A percentile compares a stretch with the other conserved stretches of the same genome.
Conservation (phyloP, 2,797 vertebrate genomes). For the Channa striata region DNA sequence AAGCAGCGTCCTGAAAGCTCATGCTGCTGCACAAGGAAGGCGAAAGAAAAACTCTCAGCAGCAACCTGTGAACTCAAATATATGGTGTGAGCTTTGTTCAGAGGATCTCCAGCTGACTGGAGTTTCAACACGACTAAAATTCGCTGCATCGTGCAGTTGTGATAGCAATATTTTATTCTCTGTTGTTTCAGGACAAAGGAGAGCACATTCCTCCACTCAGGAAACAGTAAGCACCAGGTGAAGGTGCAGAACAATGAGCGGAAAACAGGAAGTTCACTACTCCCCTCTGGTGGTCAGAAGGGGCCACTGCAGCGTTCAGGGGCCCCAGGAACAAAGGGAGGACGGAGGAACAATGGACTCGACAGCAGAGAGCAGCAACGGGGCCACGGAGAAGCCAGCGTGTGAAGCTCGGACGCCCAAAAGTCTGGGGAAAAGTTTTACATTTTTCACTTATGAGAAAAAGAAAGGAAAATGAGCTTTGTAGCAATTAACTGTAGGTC, state of each 20-base stretch:
- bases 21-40: neutral
- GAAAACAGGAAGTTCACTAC: conserved; percentile 25
- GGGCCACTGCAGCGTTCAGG: conserved; percentile 2
- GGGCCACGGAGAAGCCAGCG: neutral
- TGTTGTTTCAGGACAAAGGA: conserved; percentile 48
- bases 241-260: conserved; percentile 21
- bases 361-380: conserved; percentile 4
- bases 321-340: conserved; percentile 56
- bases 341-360: conserved; percentile 38
- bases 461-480: no score
- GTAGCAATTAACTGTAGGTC: no score
- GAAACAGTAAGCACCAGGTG: conserved; percentile 12
- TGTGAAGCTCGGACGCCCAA: no score
- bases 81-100: neutral
- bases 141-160: neutral
- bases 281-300: conserved; percentile 47
- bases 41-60: neutral
- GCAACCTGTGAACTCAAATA: neutral
- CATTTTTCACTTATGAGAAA: no score
- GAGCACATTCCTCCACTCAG: conserved; percentile 46
- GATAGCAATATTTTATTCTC: neutral
- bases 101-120: neutral
- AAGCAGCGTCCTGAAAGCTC: conserved; percentile 10
- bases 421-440: no score
- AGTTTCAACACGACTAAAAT: neutral